Conservation (phyloP, 2,113 vertebrate genomes). For the Oreochromis aureus region DNA sequence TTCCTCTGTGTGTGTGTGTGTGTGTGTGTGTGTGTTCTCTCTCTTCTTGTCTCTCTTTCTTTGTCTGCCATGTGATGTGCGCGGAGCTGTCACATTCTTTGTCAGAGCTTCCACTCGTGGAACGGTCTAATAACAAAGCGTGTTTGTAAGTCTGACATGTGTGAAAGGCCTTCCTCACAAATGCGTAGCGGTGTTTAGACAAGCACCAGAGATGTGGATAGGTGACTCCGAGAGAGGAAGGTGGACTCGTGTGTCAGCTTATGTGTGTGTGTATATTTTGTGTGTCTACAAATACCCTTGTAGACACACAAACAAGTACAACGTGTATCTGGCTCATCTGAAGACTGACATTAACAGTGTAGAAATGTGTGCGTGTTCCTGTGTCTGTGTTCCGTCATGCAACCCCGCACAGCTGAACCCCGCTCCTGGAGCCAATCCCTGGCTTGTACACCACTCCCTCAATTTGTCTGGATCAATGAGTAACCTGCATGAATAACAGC, state of each 20-base stretch:
- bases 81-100: constrained; percentile 66
- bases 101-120: constrained; percentile 28
- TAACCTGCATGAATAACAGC: constrained; percentile 57
- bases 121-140: constrained; percentile 52
- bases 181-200: constrained; percentile 41
- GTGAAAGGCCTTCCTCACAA: constrained; percentile 4
- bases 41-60: background rate
- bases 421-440: constrained; percentile 27
- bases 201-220: constrained; percentile 30
- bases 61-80: constrained; percentile 10
- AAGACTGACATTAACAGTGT: background rate
- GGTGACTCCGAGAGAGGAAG: constrained; percentile 12
- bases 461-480: constrained; percentile 58
- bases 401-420: background rate
- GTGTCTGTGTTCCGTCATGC: constrained; percentile 28
- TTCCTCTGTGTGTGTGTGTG: background rate
- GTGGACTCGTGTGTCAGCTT: background rate
- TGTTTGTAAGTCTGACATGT: background rate
- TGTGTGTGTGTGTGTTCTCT: constrained; percentile 4
- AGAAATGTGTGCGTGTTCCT: background rate
- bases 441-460: constrained; percentile 61
- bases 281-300: background rate
- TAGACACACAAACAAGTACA: background rate
- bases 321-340: background rate
- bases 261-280: constrained; percentile 14